Percentiles rank a stretch among this genome's conserved stretches.
phyloP scores from a whole-genome alignment of 1,140 invertebrate species.

The Drosophila arawakana region DNA sequence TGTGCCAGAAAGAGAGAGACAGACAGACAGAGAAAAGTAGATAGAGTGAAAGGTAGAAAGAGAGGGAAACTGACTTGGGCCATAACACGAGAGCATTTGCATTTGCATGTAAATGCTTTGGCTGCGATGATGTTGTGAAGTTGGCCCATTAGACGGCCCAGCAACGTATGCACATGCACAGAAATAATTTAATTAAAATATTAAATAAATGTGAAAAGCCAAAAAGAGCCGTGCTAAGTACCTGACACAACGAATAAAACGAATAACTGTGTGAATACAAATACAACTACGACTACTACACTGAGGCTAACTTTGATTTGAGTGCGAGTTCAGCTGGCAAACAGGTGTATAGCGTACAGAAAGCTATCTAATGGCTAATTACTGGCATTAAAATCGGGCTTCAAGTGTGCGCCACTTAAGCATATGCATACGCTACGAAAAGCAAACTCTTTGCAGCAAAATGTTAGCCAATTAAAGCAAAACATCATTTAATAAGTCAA shows the following conservation, averaged over 20 bases:
- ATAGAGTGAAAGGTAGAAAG: not conserved
- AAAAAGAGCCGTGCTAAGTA: conserved; percentile 48
- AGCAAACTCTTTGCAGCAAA: not conserved
- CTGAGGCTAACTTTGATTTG: not conserved
- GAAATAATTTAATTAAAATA: conserved; percentile 83
- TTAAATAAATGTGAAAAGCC: conserved; percentile 75
- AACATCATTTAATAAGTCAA: too few relatives aligned
- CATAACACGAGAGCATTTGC: conserved; percentile 64
- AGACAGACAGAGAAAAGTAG: not conserved
- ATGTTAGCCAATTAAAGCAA: not conserved
- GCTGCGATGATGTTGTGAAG: conserved; percentile 58
- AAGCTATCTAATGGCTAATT: conserved; percentile 33
- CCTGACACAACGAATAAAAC: conserved; percentile 49
- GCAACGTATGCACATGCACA: conserved; percentile 58
- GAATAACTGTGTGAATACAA: conserved; percentile 20
- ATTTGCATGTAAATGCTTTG: conserved; percentile 77
- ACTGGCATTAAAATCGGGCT: conserved; percentile 38
- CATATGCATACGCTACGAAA: conserved; percentile 22
- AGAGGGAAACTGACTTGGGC: conserved; percentile 30
- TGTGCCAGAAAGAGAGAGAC: conserved; percentile 5
- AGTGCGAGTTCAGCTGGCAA: not conserved
- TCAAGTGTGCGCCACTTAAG: conserved; percentile 18
- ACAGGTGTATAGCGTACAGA: not conserved
- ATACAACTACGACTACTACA: conserved; percentile 1
- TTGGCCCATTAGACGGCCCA: conserved; percentile 73